These are phyloP conservation scores for Cryptocephalus primarius DNA, from an alignment of 2,888 invertebrate species.

Conservation along the genomic window DNA sequence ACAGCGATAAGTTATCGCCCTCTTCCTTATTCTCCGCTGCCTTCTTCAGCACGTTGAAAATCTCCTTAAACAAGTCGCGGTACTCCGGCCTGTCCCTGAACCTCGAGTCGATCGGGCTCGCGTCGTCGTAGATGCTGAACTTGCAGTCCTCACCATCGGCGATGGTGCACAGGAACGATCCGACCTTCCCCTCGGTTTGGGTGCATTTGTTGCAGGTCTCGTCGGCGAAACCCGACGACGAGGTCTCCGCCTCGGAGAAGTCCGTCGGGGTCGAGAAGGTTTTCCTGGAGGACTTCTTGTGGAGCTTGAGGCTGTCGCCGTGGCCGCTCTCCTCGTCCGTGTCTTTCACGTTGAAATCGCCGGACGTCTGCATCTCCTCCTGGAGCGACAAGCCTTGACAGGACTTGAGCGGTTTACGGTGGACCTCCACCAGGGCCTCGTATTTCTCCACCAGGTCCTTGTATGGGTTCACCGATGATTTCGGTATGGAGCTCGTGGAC, in stretches of 20 bases:
- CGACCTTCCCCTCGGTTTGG: conserved; percentile 69
- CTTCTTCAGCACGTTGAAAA: conserved; percentile 71
- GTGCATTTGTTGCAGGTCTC: conserved; percentile 76
- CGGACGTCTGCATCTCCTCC: conserved; percentile 66
- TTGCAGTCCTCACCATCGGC: conserved; percentile 78
- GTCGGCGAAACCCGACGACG: conserved; percentile 71
- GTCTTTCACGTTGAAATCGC: conserved; percentile 58
- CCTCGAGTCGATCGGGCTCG: conserved; percentile 66
- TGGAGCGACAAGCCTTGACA: conserved; percentile 44
- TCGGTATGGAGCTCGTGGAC: conserved; percentile 15
- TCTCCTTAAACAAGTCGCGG: conserved; percentile 70
- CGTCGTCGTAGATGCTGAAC: conserved; percentile 72
- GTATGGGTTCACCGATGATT: conserved; percentile 51
- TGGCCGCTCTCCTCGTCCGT: conserved; percentile 55
- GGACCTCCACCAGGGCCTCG: conserved; percentile 69
- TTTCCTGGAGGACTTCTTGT: conserved; percentile 41
- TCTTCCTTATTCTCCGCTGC: conserved; percentile 76
- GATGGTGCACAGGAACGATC: conserved; percentile 75
- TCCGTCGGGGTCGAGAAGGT: conserved; percentile 65
- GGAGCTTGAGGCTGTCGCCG: conserved; percentile 40
- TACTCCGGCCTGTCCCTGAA: conserved; percentile 77
- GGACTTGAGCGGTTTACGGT: conserved; percentile 48
- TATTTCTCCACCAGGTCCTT: conserved; percentile 75
- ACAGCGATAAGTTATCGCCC: conserved; percentile 60
- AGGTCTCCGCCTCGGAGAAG: conserved; percentile 77